Conservation (phyloP, 2,888 invertebrate species). For the Zele albiditarsus region DNA sequence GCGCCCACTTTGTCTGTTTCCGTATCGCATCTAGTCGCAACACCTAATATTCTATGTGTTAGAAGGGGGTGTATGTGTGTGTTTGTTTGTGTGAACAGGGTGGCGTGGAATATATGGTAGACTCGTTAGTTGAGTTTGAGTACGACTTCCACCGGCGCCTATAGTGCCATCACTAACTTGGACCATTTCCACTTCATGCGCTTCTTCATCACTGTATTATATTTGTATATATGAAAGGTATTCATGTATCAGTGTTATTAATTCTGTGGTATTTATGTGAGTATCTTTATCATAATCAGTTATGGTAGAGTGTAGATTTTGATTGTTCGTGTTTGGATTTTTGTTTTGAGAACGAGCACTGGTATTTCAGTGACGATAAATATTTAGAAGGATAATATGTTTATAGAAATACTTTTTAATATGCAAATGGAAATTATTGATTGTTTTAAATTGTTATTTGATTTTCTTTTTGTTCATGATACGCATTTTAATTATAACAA, state of each 20-base stretch:
- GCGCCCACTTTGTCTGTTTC: constrained; percentile 12
- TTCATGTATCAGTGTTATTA: constrained; percentile 14
- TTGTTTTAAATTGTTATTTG: no score
- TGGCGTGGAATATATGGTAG: constrained; percentile 13
- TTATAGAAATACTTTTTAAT: no score
- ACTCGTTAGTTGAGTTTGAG: constrained; percentile 42
- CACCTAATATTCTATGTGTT: constrained; percentile 5
- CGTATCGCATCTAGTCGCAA: constrained; percentile 18
- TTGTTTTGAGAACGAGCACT: no score
- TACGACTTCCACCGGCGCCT: constrained; percentile 31
- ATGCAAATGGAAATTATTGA: no score
- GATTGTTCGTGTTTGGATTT: no score
- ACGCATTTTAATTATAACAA: no score
- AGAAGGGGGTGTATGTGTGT: background rate
- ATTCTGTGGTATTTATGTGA: background rate
- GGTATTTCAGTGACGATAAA: no score
- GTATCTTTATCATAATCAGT: constrained; percentile 30
- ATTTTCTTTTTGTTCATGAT: no score
- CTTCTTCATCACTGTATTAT: background rate
- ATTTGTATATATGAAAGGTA: background rate
- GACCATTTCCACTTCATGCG: background rate
- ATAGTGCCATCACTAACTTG: constrained; percentile 19
- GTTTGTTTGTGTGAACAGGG: background rate
- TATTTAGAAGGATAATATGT: no score
- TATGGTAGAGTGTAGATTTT: constrained; percentile 46